Conservation (phyloP, 2,797 vertebrate species). For the Aldrovandia affinis region DNA sequence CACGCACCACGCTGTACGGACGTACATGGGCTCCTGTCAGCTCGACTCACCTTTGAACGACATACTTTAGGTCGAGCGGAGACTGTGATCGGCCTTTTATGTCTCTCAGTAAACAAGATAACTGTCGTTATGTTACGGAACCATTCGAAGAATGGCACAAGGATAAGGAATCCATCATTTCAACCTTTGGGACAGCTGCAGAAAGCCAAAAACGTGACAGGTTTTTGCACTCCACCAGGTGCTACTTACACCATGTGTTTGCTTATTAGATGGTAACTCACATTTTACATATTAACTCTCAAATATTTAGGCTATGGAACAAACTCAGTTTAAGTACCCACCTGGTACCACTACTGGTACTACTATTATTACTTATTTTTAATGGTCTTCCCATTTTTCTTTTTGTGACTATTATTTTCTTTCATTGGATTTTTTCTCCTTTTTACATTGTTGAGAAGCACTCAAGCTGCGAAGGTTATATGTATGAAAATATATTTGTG, state of each 20-base stretch:
- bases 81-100: background rate
- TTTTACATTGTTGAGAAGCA: too few species aligned
- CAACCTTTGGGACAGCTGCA: background rate
- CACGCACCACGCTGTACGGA: background rate
- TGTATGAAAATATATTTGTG: too few species aligned
- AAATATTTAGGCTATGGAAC: background rate
- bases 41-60: background rate
- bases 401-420: too few species aligned
- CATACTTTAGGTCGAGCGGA: background rate
- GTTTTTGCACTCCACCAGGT: background rate
- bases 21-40: background rate
- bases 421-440: background rate
- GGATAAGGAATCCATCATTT: background rate
- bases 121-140: too few species aligned
- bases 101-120: background rate
- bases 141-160: background rate
- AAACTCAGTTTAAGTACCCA: background rate
- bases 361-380: too few species aligned
- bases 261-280: background rate
- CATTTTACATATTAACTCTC: background rate
- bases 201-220: background rate
- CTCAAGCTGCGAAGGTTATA: too few species aligned
- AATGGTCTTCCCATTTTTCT: too few species aligned
- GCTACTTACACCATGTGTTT: background rate
- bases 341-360: too few species aligned